Conservation (phyloP, 2,888 invertebrate species). For the Dicyrtoma fusca region DNA sequence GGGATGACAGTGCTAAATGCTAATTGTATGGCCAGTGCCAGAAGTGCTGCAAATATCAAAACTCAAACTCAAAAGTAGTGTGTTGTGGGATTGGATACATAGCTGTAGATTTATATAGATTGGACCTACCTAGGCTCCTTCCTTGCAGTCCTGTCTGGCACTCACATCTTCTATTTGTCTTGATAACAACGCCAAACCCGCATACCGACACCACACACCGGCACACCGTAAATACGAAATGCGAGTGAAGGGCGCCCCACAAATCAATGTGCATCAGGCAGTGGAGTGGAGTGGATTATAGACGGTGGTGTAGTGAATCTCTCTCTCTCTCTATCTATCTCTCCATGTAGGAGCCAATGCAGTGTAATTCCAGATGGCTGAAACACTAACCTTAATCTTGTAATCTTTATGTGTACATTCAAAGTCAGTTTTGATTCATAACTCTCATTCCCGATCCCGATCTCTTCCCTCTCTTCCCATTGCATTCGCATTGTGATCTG, state of each 20-base stretch:
- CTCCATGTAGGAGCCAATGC: too few relatives aligned
- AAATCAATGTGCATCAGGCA: not conserved
- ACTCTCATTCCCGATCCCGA: not conserved
- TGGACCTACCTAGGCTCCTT: too few relatives aligned
- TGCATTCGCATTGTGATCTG: not conserved
- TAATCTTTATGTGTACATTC: not conserved
- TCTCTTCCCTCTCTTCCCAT: not conserved
- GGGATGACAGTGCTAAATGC: too few relatives aligned
- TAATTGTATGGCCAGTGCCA: too few relatives aligned
- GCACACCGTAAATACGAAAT: not conserved
- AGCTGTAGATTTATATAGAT: too few relatives aligned
- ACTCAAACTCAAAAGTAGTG: too few relatives aligned
- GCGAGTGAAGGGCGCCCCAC: not conserved
- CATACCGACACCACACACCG: not conserved
- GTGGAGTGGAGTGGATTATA: not conserved
- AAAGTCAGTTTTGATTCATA: not conserved
- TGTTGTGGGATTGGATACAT: too few relatives aligned
- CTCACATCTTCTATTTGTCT: not conserved
- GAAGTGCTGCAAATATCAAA: too few relatives aligned
- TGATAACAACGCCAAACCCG: not conserved
- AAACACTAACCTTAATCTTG: too few relatives aligned
- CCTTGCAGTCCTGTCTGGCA: too few relatives aligned
- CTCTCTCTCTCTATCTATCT: not conserved
- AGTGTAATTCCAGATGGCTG: too few relatives aligned
- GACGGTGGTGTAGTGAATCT: not conserved